Percentiles rank a stretch among this genome's conserved stretches.
Conservation (phyloP, 2,888 invertebrate genomes). For the Hedya salicella region DNA sequence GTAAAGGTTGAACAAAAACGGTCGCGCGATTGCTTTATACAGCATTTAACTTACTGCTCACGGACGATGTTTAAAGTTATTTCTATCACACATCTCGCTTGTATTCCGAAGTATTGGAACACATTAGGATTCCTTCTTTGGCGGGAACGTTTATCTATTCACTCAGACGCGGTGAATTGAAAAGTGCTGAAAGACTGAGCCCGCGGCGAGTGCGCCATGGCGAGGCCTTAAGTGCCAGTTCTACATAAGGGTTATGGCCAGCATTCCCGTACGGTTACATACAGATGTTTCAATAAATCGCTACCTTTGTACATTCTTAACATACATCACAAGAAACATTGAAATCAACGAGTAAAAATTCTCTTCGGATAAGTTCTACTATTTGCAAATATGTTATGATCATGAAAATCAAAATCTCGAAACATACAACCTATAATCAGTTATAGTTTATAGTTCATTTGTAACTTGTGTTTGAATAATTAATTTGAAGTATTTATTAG, state of each 20-base stretch:
- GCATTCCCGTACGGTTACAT: conserved; percentile 13
- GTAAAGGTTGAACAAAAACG: background rate
- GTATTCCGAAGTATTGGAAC: conserved; percentile 6
- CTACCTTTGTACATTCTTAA: conserved; percentile 1
- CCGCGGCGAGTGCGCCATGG: conserved; percentile 21
- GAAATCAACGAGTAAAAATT: no score
- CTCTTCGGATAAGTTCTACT: no score
- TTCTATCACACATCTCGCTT: conserved; percentile 1
- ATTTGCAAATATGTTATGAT: no score
- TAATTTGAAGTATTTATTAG: no score
- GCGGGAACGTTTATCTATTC: conserved; percentile 17
- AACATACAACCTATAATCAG: no score
- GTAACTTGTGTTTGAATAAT: no score
- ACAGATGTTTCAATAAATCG: background rate
- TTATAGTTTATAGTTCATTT: no score
- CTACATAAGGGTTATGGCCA: conserved; percentile 18
- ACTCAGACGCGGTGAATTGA: conserved; percentile 32
- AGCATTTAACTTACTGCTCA: background rate
- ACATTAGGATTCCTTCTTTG: conserved; percentile 19
- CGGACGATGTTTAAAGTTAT: background rate
- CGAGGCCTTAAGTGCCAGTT: conserved; percentile 25
- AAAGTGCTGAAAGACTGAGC: conserved; percentile 32
- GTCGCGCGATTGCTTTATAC: background rate
- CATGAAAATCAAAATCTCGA: no score
- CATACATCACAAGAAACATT: background rate